Evolutionary conservation across 2,113 vertebrate genomes (phyloP), one percentile per base, ranked within the genome.

Genomic region (Trochalopteron elliotii): DNA sequence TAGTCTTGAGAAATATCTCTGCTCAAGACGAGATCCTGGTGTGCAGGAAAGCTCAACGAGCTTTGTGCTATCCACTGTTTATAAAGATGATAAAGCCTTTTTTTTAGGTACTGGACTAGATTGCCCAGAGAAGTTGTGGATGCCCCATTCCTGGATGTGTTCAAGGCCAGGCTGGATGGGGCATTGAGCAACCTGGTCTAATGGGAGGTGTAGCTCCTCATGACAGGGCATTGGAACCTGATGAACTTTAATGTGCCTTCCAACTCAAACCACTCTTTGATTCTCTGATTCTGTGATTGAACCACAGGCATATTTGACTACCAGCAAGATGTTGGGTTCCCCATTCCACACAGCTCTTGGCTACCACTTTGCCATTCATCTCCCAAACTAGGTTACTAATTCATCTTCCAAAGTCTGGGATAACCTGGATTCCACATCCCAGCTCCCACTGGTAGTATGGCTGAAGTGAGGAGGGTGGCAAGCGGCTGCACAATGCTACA

Each of bases 171-270:
- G 31, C 47, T 47, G 25, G 21, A 47, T 31, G 10, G 30, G 15
- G 8, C n/a, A 47, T 19, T 40, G 17, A 47, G n/a, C 8, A 76
- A 16, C 22, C 30, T 55, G 8, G 8, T 55, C 47, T 42, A 35
- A 20, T 40, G 17, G 16, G 17, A 76, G 6, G 1, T 40, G 24
- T 19, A 0, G 0, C 13, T 75, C 17, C 4, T 25, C 21, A 35
- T 7, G 14, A 18, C 11, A 45, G 17, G 17, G 30, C 7, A 12
- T 22, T 40, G 24, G n/a, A 76, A 23, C 11, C 13, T 24, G 24
- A 31, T 27, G 14, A 35, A 42, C 9, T 31, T 49, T 33, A 31
- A 69, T 17, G 25, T 42, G 22, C 25, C 33, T 69, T 55, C 25
- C 12, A 23, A 28, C 5, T 12, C 35, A 69, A 90, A 55, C 15